Evolutionary conservation across 2,797 vertebrate species (phyloP).

Genomic region (Adelosebastes latens): DNA sequence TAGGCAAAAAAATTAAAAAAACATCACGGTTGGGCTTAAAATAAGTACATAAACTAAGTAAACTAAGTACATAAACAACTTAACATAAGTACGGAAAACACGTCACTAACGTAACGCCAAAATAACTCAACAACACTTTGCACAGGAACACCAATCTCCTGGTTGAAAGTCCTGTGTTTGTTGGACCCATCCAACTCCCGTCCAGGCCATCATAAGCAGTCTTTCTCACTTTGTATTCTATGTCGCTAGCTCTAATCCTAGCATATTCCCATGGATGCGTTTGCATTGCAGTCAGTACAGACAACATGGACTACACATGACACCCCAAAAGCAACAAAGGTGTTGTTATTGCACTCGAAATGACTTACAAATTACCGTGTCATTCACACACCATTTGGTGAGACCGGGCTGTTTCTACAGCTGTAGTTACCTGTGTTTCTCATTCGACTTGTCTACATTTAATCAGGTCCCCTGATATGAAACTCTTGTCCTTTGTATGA

Average conservation of each 20-base stretch:
- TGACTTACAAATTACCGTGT: not conserved
- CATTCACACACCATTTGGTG: not conserved
- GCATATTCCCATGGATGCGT: not conserved
- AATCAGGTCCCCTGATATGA: conserved; percentile 28
- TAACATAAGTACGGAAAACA: too few relatives aligned
- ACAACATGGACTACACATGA: not conserved
- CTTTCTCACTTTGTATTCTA: not conserved
- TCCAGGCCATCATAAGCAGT: rapidly evolving
- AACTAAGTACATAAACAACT: too few relatives aligned
- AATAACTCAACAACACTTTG: too few relatives aligned
- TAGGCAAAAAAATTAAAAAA: too few relatives aligned
- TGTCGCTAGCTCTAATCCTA: not conserved
- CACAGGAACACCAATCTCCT: not conserved
- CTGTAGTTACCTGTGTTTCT: not conserved
- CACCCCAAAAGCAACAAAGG: not conserved
- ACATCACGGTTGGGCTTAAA: too few relatives aligned
- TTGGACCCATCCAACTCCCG: rapidly evolving
- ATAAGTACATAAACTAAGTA: too few relatives aligned
- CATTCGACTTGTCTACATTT: conserved; percentile 17
- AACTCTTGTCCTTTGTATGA: conserved; percentile 33
- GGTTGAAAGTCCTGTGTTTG: not conserved
- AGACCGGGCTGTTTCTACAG: not conserved
- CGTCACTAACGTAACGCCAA: too few relatives aligned
- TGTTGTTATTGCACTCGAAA: not conserved
- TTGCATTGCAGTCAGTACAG: not conserved